A percentile compares a stretch with the other conserved stretches of the same genome.
Conservation (phyloP, 1,140 invertebrate species). For the Aphis craccivora region DNA sequence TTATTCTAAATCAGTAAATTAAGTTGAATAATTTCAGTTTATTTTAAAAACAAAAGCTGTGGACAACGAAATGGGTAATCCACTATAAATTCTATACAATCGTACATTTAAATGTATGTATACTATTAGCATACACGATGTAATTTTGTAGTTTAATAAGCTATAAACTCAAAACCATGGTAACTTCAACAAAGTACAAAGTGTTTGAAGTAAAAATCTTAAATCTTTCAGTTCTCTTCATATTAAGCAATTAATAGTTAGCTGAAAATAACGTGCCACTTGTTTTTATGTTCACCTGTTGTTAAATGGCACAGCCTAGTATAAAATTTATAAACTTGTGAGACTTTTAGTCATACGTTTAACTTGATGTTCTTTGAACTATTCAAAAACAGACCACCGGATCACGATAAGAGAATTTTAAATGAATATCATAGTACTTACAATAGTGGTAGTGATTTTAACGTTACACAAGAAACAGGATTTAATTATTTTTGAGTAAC, state of each 20-base stretch:
- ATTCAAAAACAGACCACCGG: not conserved
- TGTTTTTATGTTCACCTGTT: not conserved
- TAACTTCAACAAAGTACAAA: not conserved
- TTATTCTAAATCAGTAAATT: not conserved
- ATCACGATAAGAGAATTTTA: not conserved
- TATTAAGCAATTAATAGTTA: not conserved
- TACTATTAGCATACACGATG: not conserved
- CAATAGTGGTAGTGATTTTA: not conserved
- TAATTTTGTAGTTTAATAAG: not conserved
- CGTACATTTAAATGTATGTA: not conserved
- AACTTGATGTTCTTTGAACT: not conserved
- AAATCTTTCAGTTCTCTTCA: not conserved
- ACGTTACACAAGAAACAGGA: not conserved
- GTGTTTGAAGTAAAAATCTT: not conserved
- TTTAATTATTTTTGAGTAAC: slow-evolving; percentile 11
- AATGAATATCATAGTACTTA: not conserved
- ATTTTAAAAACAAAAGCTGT: not conserved
- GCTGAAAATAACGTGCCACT: not conserved
- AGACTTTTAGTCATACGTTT: not conserved
- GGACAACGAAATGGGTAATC: not conserved
- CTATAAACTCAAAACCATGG: not conserved
- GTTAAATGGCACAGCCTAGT: not conserved
- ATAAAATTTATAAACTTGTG: not conserved
- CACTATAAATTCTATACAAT: not conserved
- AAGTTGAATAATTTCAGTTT: not conserved